Conservation (phyloP, 2,888 invertebrate species). For the Orthonychiurus folsomi region DNA sequence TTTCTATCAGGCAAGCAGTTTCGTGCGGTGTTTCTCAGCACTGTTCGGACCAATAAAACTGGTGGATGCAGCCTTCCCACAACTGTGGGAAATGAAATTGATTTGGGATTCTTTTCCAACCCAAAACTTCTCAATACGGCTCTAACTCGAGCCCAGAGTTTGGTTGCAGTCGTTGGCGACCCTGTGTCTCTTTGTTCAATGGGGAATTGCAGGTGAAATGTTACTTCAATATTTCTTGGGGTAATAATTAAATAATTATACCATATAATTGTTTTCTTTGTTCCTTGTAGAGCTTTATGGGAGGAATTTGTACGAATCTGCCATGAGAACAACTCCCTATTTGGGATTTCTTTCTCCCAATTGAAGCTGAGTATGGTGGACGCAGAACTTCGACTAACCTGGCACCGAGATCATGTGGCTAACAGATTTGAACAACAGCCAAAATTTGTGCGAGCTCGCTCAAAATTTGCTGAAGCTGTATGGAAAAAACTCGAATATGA, state of each 20-base stretch:
- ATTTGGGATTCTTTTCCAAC: slow-evolving; percentile 74
- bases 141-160: slow-evolving; percentile 68
- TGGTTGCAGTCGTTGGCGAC: slow-evolving; percentile 76
- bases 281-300: slow-evolving; percentile 59
- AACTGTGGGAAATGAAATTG: slow-evolving; percentile 51
- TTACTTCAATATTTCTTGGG: slow-evolving; percentile 7
- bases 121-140: slow-evolving; percentile 73
- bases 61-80: slow-evolving; percentile 50
- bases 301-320: slow-evolving; percentile 65
- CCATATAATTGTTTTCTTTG: slow-evolving; percentile 9
- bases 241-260: slow-evolving; percentile 9
- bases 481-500: too few relatives aligned
- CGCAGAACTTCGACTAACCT: slow-evolving; percentile 63
- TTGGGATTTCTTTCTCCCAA: slow-evolving; percentile 62
- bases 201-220: slow-evolving; percentile 60
- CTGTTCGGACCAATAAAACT: slow-evolving; percentile 64
- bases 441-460: too few relatives aligned
- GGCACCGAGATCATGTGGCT: slow-evolving; percentile 70
- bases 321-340: slow-evolving; percentile 59
- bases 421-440: slow-evolving; percentile 14
- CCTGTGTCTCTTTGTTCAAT: slow-evolving; percentile 71
- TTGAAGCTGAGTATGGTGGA: slow-evolving; percentile 61
- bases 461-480: too few relatives aligned
- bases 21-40: slow-evolving; percentile 68
- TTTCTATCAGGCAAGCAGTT: slow-evolving; percentile 70